phyloP scores from a whole-genome alignment of 2,888 invertebrate species.

The Taenaris catops region DNA sequence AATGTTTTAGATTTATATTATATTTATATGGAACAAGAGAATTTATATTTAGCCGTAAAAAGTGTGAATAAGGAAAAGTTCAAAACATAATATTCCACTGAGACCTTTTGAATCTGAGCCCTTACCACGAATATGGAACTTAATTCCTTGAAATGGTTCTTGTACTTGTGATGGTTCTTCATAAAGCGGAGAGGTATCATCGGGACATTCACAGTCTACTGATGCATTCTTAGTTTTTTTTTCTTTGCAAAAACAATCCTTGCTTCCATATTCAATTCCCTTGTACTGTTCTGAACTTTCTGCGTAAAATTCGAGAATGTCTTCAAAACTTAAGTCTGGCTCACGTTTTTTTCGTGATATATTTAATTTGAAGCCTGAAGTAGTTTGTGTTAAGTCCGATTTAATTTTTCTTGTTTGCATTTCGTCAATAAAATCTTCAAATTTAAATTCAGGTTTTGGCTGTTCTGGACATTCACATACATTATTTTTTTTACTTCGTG shows the following conservation, averaged over 20 bases:
- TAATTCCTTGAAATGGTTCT: constrained; percentile 27
- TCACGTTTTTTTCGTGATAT: constrained; percentile 26
- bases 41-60: constrained; percentile 2
- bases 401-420: constrained; percentile 29
- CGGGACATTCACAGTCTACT: constrained; percentile 34
- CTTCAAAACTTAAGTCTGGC: constrained; percentile 38
- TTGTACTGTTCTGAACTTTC: constrained; percentile 24
- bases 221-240: constrained; percentile 9
- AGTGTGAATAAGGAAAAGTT: constrained; percentile 23
- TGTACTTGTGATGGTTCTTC: neutral
- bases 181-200: constrained; percentile 9
- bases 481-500: constrained; percentile 26
- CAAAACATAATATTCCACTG: constrained; percentile 37
- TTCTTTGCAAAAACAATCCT: constrained; percentile 18
- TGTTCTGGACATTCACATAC: constrained; percentile 32
- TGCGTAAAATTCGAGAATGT: constrained; percentile 32
- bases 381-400: constrained; percentile 40
- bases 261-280: constrained; percentile 9
- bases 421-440: constrained; percentile 25
- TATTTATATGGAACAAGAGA: too few relatives aligned
- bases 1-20: too few relatives aligned
- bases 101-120: constrained; percentile 38
- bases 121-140: constrained; percentile 38
- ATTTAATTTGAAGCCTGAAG: constrained; percentile 42
- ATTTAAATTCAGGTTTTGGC: constrained; percentile 19